Percentiles rank a stretch among this genome's conserved stretches.
Conservation (phyloP, 2,113 vertebrate species). For the Saccopteryx leptura region DNA sequence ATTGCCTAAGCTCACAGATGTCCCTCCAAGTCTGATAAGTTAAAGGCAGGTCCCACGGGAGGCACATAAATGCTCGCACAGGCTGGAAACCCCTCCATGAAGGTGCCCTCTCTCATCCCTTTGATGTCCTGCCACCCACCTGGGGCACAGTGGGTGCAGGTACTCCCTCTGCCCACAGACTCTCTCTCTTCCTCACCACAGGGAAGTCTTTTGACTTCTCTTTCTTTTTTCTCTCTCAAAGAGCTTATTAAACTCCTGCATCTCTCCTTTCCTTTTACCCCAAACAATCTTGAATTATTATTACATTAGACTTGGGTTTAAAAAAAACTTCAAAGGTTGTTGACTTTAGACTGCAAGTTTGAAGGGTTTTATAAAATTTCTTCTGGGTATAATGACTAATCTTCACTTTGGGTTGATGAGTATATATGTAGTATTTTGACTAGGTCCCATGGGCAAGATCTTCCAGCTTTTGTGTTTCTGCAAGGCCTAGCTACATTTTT, state of each 20-base stretch:
- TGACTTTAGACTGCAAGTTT: not conserved
- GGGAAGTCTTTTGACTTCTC: not conserved
- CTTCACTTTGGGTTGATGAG: not conserved
- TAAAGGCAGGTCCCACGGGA: not conserved
- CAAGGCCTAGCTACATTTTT: not conserved
- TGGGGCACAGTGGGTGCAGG: not conserved
- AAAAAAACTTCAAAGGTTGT: not conserved
- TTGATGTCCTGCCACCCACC: not conserved
- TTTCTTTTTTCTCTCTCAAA: slow-evolving; percentile 12
- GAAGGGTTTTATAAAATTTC: not conserved
- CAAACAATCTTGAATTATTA: not conserved
- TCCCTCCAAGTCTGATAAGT: not conserved
- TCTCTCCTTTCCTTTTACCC: not conserved
- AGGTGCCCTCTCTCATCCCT: not conserved
- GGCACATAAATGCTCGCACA: not conserved
- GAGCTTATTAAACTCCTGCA: not conserved
- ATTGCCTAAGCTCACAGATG: not conserved
- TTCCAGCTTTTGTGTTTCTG: not conserved
- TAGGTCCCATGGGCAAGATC: not conserved
- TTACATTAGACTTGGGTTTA: not conserved
- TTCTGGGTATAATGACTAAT: not conserved
- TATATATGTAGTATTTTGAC: not conserved
- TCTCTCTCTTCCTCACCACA: not conserved
- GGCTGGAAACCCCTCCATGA: not conserved
- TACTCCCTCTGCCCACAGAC: not conserved